Base-by-base conservation (phyloP, 2,113 vertebrate genomes). In the Microtus montanus region DNA sequence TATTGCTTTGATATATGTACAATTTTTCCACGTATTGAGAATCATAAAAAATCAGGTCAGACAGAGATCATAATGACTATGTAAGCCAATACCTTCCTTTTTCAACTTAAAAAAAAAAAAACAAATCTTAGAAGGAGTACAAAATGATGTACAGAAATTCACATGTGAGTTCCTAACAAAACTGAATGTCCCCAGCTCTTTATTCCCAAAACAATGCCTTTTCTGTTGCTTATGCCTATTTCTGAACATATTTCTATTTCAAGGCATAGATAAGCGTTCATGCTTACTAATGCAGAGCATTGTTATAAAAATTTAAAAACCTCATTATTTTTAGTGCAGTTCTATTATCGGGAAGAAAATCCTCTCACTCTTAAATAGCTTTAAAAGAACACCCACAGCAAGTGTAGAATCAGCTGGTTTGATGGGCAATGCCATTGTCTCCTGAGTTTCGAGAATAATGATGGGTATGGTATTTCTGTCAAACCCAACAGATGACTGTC, bases 21-120 rank as follows among this genome's bases (percentile, higher is more conserved):
- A 17, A 26, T 52, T 66, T 66, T 80, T 89, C 54, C 3, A 75
- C 26, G 30, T 22, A n/a, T 5, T 90, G 0, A 87, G 15, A 88
- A 84, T 52, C 8, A 88, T 1, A 73, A 9, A 92, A 47, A 52
- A 7, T 92, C 33, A 63, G 8, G 52, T 24, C 70, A 47, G 2
- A 15, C 11, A 4, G 73, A 90, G 54, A 89, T 3, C 2, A 77
- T 77, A 90, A 73, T 52, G 11, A 49, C 77, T 5, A 63, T 35
- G 24, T 4, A 93, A 14, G 15, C 3, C 13, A 68, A 83, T 63
- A n/a, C 5, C 6, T 15, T 0, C 47, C 10, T 49, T 83, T 91
- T 94, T 41, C 41, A 92, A 17, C n/a, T 78, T 58, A 93, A 26
- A 49, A 95, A 91, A n/a, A n/a, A 61, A 54, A 3, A 38, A 79